Evolutionary conservation across 2,888 invertebrate species (phyloP), one percentile per base, ranked within the genome.

Genomic region (Notocelia uddmanniana): DNA sequence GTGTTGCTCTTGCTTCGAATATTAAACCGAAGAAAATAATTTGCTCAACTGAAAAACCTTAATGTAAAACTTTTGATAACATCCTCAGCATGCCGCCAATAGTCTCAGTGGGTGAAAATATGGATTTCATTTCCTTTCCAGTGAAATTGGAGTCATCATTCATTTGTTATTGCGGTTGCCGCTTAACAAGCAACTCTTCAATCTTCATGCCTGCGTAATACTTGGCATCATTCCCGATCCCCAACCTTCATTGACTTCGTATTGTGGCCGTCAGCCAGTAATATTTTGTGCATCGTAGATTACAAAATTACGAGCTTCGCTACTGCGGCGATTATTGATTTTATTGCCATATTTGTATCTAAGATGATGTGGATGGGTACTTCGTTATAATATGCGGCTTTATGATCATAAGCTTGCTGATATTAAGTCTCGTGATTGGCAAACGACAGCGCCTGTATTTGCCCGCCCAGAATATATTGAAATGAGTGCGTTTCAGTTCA

Each of bases 211-310:
- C 83, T 85, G 85, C 81, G 81, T 88, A 88, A 87, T 86, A 87
- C 80, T 91, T 91, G 91, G 90, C 90, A 90, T 86, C 84, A 85
- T 80, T 87, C 83, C 83, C 84, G 74, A 81, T 74, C 76, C 77
- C 79, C 78, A 83, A 82, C 85, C 81, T 84, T 85, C 83, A 83
- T 86, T 83, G 76, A 79, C 68, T 83, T 79, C 73, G 76, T 81
- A 84, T 86, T 81, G 83, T 89, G 87, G 87, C 88, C 81, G 81
- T 79, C 83, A 85, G 88, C 88, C 88, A 89, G 85, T 83, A 82
- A 85, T 85, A 84, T 85, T 83, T 82, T 85, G 81, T 86, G 84
- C 83, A 87, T 82, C 79, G 77, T 75, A 78, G 80, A 78, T 77
- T 78, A 76, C 80, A 76, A 77, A 78, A 75, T 79, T 76, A 78